A percentile compares a stretch with the other conserved stretches of the same genome.
These are phyloP conservation scores for Beris morrisii DNA, from an alignment of 2,888 invertebrate genomes.

Conservation along the genomic window DNA sequence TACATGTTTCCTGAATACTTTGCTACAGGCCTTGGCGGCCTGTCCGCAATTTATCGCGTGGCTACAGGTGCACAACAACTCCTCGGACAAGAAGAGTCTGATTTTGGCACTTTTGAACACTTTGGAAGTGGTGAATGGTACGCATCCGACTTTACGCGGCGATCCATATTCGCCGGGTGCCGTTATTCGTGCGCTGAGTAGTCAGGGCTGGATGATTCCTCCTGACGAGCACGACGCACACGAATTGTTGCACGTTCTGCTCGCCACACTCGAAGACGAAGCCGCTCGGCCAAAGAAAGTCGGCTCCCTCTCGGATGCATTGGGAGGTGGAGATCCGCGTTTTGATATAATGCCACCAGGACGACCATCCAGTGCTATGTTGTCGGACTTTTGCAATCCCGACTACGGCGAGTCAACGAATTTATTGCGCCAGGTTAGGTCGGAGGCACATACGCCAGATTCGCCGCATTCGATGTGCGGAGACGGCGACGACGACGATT, in stretches of 20 bases:
- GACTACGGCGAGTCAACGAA: conserved; percentile 55
- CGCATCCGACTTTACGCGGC: conserved; percentile 66
- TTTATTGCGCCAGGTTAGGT: conserved; percentile 52
- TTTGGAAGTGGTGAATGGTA: conserved; percentile 75
- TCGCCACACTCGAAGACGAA: conserved; percentile 90
- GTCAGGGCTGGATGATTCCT: conserved; percentile 84
- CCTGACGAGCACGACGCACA: conserved; percentile 93
- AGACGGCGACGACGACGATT: conserved; percentile 44
- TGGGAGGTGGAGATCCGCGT: conserved; percentile 62
- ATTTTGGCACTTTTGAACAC: conserved; percentile 74
- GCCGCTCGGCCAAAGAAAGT: conserved; percentile 55
- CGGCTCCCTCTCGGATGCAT: conserved; percentile 76
- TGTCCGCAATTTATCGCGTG: conserved; percentile 83
- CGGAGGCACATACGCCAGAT: conserved; percentile 56
- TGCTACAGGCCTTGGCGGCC: conserved; percentile 87
- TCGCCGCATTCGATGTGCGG: conserved; percentile 55
- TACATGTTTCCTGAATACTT: conserved; percentile 90
- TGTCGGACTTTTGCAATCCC: conserved; percentile 54
- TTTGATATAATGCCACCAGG: conserved; percentile 59
- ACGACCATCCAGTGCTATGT: conserved; percentile 60
- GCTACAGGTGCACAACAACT: conserved; percentile 67
- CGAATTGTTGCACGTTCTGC: conserved; percentile 85
- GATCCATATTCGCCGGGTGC: conserved; percentile 65
- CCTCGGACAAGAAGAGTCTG: conserved; percentile 69
- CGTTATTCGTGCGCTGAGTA: conserved; percentile 71